These are phyloP conservation scores for Podabrus alpinus DNA, from an alignment of 2,888 invertebrate genomes.

Conservation along the genomic window DNA sequence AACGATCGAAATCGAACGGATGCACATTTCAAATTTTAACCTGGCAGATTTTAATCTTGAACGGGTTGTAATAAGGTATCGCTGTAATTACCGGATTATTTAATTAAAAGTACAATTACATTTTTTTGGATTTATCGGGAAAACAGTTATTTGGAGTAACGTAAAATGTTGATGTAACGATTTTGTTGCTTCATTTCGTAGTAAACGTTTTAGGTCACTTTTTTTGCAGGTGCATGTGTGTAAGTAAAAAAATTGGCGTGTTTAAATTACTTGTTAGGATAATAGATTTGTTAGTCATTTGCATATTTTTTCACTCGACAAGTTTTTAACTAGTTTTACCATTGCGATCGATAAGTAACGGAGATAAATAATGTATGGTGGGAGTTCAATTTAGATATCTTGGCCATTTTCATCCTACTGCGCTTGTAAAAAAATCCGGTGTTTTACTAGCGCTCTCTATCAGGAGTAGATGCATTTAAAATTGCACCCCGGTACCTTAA, in stretches of 20 bases:
- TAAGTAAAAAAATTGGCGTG: not conserved
- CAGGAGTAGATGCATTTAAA: not conserved
- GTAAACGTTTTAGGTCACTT: not conserved
- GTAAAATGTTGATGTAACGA: not conserved
- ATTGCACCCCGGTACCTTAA: not conserved
- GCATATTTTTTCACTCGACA: not conserved
- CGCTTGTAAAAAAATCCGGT: not conserved
- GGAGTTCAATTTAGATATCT: not conserved
- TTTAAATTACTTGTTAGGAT: not conserved
- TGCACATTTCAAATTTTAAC: not conserved
- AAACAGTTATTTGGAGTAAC: not conserved
- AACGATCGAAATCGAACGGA: not conserved
- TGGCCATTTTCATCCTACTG: not conserved
- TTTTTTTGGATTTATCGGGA: not conserved
- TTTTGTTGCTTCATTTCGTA: not conserved
- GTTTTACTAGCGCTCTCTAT: not conserved
- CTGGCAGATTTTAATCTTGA: not conserved
- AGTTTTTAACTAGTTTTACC: not conserved
- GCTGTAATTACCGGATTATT: not conserved
- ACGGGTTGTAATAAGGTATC: not conserved
- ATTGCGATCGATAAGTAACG: not conserved
- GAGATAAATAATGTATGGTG: not conserved
- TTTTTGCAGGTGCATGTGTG: not conserved
- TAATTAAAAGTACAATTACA: not conserved
- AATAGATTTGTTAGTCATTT: not conserved